A percentile compares a stretch with the other conserved stretches of the same genome.
Evolutionary conservation across 2,797 vertebrate species (phyloP).

Genomic region (Tadarida brasiliensis): DNA sequence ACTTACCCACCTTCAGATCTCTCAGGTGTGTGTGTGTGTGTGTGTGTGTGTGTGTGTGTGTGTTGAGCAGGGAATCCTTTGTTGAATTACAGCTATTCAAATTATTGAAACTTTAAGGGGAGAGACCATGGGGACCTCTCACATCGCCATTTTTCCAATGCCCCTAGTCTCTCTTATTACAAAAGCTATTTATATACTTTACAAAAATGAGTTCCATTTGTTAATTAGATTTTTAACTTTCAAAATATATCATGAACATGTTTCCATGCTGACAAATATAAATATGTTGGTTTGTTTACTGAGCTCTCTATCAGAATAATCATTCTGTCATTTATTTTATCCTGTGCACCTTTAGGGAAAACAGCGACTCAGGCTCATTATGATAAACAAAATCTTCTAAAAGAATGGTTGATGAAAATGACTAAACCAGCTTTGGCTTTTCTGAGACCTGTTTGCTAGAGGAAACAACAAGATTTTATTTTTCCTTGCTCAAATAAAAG

Average conservation of each 20-base stretch:
- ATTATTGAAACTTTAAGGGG: neutral
- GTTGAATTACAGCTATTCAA: neutral
- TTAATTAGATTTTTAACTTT: neutral
- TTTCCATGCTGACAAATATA: neutral
- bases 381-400: constrained; percentile 54
- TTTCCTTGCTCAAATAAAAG: constrained; percentile 21
- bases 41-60: neutral
- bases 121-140: neutral
- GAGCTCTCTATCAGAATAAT: neutral
- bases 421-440: neutral
- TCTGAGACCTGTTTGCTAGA: constrained; percentile 40
- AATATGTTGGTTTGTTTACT: constrained; percentile 41
- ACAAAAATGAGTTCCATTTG: neutral
- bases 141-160: neutral
- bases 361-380: constrained; percentile 15
- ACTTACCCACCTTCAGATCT: neutral
- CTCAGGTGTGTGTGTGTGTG: neutral
- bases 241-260: neutral
- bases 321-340: neutral
- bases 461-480: neutral
- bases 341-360: constrained; percentile 39
- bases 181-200: neutral
- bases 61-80: neutral
- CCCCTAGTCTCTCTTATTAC: neutral
- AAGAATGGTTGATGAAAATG: neutral